Evolutionary conservation across 1,140 invertebrate genomes (phyloP).

Genomic region (Trialeurodes vaporariorum): DNA sequence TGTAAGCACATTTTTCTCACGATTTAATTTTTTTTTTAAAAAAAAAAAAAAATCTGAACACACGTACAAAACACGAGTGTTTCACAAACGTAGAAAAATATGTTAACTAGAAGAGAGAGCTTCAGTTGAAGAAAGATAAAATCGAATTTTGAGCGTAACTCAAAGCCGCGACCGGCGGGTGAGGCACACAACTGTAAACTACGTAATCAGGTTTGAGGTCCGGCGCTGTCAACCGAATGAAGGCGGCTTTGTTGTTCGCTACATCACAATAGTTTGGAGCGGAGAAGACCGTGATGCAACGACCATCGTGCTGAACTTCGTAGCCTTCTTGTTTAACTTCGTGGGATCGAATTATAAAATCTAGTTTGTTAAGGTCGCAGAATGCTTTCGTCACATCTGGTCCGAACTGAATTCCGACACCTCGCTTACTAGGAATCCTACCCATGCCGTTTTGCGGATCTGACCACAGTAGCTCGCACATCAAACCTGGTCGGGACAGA

Average conservation of each 20-base stretch:
- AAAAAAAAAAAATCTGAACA: too few species aligned
- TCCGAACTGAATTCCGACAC: constrained; percentile 96
- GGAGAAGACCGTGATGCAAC: constrained; percentile 93
- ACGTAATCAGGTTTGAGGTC: constrained; percentile 70
- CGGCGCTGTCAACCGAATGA: constrained; percentile 87
- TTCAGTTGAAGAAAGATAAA: not conserved
- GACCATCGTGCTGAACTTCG: constrained; percentile 84
- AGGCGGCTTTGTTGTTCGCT: constrained; percentile 96
- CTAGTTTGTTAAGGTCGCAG: constrained; percentile 69
- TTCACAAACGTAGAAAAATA: too few species aligned
- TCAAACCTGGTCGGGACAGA: constrained; percentile 48
- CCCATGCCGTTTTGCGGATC: constrained; percentile 87
- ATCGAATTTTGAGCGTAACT: not conserved
- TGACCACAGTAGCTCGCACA: constrained; percentile 97
- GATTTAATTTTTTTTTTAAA: too few species aligned
- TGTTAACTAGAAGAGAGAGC: too few species aligned
- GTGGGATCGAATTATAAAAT: constrained; percentile 92
- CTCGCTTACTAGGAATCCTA: constrained; percentile 83
- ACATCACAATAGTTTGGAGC: constrained; percentile 99
- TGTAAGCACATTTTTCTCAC: too few species aligned
- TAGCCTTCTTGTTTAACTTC: constrained; percentile 97
- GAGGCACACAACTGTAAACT: not conserved
- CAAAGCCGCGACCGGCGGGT: not conserved
- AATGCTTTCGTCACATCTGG: constrained; percentile 91
- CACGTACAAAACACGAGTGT: too few species aligned